Evolutionary conservation across 64 coral and sea anemone genomes (phyloP).

Genomic region (Anthopleura sola): DNA sequence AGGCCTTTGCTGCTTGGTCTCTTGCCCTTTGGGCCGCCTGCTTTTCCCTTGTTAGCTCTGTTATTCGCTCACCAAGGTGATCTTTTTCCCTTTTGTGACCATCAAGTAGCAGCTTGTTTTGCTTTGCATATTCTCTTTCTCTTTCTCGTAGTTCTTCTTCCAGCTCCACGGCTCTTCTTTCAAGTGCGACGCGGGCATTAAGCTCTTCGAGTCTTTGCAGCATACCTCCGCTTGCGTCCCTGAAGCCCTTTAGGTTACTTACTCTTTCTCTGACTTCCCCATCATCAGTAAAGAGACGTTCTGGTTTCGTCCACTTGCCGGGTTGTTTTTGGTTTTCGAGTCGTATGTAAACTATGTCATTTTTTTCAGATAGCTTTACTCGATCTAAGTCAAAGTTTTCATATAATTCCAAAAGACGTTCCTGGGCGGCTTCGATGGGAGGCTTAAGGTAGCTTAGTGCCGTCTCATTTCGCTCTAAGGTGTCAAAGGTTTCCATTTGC

Average conservation of each 20-base stretch:
- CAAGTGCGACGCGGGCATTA: neutral
- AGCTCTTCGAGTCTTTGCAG: neutral
- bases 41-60: neutral
- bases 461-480: too few species aligned
- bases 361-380: too few species aligned
- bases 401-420: too few species aligned
- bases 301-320: too few species aligned
- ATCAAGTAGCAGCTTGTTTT: neutral
- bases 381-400: too few species aligned
- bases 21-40: neutral
- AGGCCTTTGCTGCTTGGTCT: too few species aligned
- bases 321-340: too few species aligned
- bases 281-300: neutral
- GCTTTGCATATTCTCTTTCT: neutral
- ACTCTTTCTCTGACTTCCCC: neutral
- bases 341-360: too few species aligned
- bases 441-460: too few species aligned
- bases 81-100: too few species aligned
- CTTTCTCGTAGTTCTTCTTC: neutral
- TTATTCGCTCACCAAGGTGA: neutral
- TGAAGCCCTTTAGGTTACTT: neutral
- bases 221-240: neutral
- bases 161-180: neutral
- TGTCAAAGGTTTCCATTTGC: too few species aligned
- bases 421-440: too few species aligned